phyloP scores from a whole-genome alignment of 2,888 invertebrate genomes.

The Lasiommata megera region DNA sequence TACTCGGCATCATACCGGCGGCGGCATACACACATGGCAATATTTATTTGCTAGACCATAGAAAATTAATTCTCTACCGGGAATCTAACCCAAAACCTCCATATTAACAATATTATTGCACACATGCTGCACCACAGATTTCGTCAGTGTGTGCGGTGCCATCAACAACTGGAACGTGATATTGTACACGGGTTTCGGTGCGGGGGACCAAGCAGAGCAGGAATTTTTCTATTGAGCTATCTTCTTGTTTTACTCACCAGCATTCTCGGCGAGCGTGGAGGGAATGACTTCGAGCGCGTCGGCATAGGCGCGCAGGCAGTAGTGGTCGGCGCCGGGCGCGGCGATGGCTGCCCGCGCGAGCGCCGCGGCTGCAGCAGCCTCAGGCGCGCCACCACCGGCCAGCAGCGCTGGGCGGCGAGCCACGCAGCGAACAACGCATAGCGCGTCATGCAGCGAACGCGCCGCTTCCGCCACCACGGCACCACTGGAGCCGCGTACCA shows the following conservation, averaged over 20 bases:
- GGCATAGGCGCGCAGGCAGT: conserved; percentile 97
- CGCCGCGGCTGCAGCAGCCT: conserved; percentile 95
- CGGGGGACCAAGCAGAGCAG: too few species aligned
- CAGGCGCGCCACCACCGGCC: conserved; percentile 98
- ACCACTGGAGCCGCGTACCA: conserved; percentile 93
- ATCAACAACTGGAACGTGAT: too few species aligned
- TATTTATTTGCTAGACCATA: too few species aligned
- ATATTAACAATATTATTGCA: too few species aligned
- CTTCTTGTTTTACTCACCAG: conserved; percentile 45
- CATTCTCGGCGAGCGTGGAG: conserved; percentile 75
- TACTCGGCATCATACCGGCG: too few species aligned
- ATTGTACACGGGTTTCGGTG: too few species aligned
- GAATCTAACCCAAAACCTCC: too few species aligned
- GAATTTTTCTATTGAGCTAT: too few species aligned
- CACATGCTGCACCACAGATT: too few species aligned
- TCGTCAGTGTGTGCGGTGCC: too few species aligned
- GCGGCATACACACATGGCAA: too few species aligned
- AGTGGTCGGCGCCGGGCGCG: conserved; percentile 95
- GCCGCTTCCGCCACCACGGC: conserved; percentile 95
- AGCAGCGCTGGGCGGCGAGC: conserved; percentile 95
- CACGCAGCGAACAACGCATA: conserved; percentile 95
- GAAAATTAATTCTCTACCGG: too few species aligned
- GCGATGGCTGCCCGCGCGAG: conserved; percentile 91
- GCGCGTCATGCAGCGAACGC: conserved; percentile 94
- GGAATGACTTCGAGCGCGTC: conserved; percentile 92